Evolutionary conservation across 2,888 invertebrate species (phyloP), one percentile per base, ranked within the genome.

Genomic region (Oegoconia quadripuncta): DNA sequence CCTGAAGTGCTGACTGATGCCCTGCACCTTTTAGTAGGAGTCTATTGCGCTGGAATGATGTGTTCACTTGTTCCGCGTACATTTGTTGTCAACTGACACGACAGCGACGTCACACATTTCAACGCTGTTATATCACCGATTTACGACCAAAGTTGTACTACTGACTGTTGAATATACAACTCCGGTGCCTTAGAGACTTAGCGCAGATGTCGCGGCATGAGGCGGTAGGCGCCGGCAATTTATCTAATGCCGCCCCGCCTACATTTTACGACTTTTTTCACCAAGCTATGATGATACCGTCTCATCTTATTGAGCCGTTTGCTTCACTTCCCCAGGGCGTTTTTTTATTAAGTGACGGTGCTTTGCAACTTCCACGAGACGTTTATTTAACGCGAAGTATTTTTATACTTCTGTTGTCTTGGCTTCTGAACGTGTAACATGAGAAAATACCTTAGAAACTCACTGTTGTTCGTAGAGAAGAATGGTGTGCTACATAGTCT

Each of bases 161-260:
- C 2, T 2, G 6, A 9, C 2, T 22, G 11, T 9, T 25, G 11
- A 4, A 11, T 25, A 20, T 11, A 4, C n/a, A 4, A 9, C 4
- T 25, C 11, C 27, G 12, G 7, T 23, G 27, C 17, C 16, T 62
- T 59, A 64, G 60, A 55, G 48, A 51, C 51, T 53, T 50, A 56
- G 54, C 65, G 57, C 76, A 78, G 75, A 74, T 76, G 77, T 71
- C 74, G 61, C 69, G 52, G 53, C 64, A n/a, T n/a, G n/a, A 55
- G 64, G 63, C 48, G 67, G 69, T 60, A 66, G 74, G 65, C 67
- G 73, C 65, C 69, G 70, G 75, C 76, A 79, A 84, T 83, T 83
- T 84, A 83, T 83, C 74, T 82, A 83, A 83, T 81, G 75, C 62
- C 52, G 53, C 64, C 57, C 68, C 74, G 62, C 76, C 79, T 64